Conservation (phyloP, 2,113 vertebrate species). For the Calidris pygmaea region DNA sequence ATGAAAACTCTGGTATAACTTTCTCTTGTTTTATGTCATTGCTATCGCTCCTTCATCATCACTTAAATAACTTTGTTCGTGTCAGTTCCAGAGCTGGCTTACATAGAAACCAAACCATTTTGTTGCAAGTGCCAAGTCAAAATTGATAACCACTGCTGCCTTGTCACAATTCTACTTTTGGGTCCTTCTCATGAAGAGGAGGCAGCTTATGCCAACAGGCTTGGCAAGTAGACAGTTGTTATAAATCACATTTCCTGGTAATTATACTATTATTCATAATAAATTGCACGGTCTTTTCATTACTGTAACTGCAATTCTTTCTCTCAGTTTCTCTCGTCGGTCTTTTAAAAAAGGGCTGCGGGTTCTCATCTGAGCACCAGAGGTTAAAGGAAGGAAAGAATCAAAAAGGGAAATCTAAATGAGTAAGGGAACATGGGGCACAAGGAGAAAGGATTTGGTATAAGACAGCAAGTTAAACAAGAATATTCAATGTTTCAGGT, state of each 20-base stretch:
- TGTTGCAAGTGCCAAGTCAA: background rate
- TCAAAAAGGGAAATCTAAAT: background rate
- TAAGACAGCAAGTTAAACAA: background rate
- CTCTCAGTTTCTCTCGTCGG: background rate
- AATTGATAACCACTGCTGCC: background rate
- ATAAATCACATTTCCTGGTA: background rate
- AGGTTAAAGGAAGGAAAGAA: background rate
- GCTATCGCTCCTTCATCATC: background rate
- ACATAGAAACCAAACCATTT: background rate
- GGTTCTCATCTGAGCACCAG: background rate
- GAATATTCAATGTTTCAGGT: background rate
- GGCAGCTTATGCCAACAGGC: background rate
- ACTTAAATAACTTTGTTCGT: background rate
- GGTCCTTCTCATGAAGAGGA: background rate
- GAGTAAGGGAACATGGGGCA: background rate
- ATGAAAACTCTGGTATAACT: background rate
- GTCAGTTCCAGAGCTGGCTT: background rate
- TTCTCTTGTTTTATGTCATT: background rate
- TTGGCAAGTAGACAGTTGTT: background rate
- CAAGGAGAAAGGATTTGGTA: background rate
- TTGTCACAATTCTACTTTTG: background rate
- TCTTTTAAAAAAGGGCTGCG: background rate
- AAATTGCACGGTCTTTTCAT: background rate
- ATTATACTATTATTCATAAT: background rate
- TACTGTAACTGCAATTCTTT: background rate